A percentile compares a stretch with the other conserved stretches of the same genome.
Evolutionary conservation across 2,113 vertebrate species (phyloP).

Genomic region (Eptesicus fuscus): DNA sequence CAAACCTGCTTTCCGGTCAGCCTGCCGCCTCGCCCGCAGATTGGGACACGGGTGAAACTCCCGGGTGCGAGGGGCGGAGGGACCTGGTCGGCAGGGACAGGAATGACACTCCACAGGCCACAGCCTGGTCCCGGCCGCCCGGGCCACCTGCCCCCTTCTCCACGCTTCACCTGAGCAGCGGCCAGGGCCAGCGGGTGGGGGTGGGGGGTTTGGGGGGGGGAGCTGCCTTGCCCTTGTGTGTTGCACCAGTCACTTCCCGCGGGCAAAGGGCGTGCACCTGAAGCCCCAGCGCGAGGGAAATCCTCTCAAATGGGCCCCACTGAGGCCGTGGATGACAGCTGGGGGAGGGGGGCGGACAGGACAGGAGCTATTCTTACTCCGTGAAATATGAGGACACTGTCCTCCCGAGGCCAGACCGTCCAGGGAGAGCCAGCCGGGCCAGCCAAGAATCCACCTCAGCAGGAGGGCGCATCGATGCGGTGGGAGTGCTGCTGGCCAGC

Average conservation of each 20-base stretch:
- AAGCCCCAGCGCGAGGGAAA: neutral
- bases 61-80: too few relatives aligned
- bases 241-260: neutral
- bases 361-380: neutral
- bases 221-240: neutral
- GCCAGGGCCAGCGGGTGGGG: neutral
- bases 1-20: neutral
- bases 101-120: neutral
- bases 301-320: neutral
- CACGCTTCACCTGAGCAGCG: neutral
- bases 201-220: too few relatives aligned
- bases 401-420: neutral
- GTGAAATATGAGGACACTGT: neutral
- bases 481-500: neutral
- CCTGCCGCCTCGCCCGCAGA: neutral
- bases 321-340: neutral
- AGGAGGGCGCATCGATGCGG: neutral
- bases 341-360: accelerated
- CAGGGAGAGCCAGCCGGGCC: neutral
- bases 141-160: neutral
- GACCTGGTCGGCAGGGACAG: neutral
- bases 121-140: neutral
- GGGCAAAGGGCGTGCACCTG: neutral
- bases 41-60: neutral
- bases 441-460: neutral